Conservation (phyloP, 2,113 vertebrate genomes). For the Acrocephalus kingi region DNA sequence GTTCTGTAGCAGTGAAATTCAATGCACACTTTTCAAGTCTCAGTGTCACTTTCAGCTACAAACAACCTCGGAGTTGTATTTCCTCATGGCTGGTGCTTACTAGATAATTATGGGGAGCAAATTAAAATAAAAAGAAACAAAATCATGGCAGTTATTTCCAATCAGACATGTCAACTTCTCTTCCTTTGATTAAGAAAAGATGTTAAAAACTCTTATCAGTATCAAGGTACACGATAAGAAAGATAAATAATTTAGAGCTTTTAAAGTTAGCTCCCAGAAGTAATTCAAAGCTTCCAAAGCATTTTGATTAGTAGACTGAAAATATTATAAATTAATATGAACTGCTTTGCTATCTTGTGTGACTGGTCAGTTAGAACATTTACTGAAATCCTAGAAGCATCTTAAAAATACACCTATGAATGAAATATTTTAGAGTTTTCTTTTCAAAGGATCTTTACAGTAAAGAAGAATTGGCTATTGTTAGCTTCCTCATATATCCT, state of each 20-base stretch:
- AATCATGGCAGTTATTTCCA: neutral
- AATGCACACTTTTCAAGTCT: neutral
- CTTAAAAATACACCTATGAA: neutral
- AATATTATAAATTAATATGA: neutral
- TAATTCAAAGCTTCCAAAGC: neutral
- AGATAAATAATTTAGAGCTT: neutral
- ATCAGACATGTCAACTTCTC: neutral
- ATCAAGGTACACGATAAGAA: neutral
- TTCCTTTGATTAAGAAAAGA: neutral
- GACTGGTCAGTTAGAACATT: neutral
- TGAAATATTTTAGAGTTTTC: neutral
- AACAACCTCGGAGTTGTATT: neutral
- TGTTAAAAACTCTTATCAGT: neutral
- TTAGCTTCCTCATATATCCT: neutral
- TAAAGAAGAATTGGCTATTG: neutral
- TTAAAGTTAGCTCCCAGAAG: neutral
- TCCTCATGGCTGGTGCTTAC: neutral
- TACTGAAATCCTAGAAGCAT: neutral
- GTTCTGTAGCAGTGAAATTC: neutral
- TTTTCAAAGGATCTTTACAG: neutral
- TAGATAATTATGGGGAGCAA: neutral
- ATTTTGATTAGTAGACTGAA: neutral
- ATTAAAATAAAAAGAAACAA: neutral
- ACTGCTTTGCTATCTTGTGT: neutral
- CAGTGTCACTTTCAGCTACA: neutral